phyloP scores from a whole-genome alignment of 2,113 vertebrate genomes.

The Raja brachyura region DNA sequence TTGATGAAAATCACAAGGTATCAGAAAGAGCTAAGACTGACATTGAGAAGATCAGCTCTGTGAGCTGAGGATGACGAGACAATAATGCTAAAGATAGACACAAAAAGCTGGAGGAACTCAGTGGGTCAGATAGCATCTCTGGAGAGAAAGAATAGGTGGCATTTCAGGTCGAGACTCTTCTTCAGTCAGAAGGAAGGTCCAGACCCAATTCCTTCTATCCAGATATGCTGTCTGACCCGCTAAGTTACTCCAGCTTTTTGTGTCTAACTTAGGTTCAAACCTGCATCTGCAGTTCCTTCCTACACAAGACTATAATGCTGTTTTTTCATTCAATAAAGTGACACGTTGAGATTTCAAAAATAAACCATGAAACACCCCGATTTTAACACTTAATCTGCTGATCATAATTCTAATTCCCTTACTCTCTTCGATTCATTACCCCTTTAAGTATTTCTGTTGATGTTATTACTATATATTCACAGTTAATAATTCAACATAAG shows the following conservation, averaged over 20 bases:
- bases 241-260: too few species aligned
- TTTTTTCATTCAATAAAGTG: background rate
- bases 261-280: too few species aligned
- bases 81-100: background rate
- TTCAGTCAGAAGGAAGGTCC: too few species aligned
- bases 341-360: background rate
- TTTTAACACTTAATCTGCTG: slow-evolving; percentile 8
- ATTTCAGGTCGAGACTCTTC: too few species aligned
- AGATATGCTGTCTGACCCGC: too few species aligned
- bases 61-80: background rate
- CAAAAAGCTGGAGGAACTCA: too few species aligned
- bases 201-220: too few species aligned
- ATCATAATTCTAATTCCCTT: background rate
- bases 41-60: background rate
- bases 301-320: background rate
- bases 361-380: background rate
- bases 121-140: too few species aligned
- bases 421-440: background rate
- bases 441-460: background rate
- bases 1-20: background rate
- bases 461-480: background rate
- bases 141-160: too few species aligned
- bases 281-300: too few species aligned
- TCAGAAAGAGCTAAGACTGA: background rate
- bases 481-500: background rate